Conservation (phyloP, 2,113 vertebrate species). For the Ciconia boyciana region DNA sequence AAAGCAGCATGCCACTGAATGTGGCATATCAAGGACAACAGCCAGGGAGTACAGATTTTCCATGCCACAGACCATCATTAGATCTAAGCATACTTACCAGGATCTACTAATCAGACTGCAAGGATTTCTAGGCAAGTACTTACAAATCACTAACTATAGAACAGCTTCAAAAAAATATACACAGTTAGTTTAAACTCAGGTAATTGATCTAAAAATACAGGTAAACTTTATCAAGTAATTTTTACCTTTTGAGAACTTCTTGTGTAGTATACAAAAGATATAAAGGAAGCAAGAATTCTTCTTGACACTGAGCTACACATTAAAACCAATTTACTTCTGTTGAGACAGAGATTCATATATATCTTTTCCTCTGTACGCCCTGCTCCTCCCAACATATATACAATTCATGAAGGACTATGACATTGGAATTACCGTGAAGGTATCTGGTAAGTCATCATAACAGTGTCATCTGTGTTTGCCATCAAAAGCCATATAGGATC, state of each 20-base stretch:
- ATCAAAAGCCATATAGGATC: slow-evolving; percentile 89
- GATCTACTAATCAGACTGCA: neutral
- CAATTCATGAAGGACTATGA: neutral
- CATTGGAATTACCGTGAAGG: slow-evolving; percentile 80
- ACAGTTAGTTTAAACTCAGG: neutral
- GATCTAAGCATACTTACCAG: neutral
- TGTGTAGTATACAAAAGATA: neutral
- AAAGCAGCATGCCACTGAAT: neutral
- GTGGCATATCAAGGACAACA: neutral
- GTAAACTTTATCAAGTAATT: neutral
- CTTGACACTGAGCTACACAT: neutral
- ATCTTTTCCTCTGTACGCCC: neutral
- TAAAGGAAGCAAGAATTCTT: neutral
- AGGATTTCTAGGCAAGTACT: neutral
- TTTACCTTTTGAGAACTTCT: neutral
- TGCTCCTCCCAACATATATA: neutral
- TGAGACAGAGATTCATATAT: neutral
- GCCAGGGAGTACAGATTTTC: neutral
- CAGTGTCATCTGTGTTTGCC: slow-evolving; percentile 81
- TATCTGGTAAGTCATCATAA: slow-evolving; percentile 95
- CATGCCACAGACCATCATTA: neutral
- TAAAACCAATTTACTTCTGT: neutral
- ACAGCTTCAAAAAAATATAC: neutral
- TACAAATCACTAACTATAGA: neutral
- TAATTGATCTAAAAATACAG: neutral